A percentile compares a stretch with the other conserved stretches of the same genome.
phyloP scores from a whole-genome alignment of 2,113 vertebrate species.

The Eubucco bourcierii region DNA sequence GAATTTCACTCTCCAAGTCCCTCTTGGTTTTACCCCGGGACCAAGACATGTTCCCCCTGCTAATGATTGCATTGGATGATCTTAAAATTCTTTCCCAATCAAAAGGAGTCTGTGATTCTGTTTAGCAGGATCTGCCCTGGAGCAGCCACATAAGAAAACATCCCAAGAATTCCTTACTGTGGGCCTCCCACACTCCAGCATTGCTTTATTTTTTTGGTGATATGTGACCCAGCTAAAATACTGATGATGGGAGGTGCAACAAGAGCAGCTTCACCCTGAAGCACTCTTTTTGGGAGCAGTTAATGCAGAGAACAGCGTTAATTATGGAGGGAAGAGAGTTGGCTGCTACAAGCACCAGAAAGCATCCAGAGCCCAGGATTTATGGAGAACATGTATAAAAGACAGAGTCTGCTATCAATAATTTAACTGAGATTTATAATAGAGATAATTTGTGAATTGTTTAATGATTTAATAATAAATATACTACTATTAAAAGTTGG shows the following conservation, averaged over 20 bases:
- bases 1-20: background rate
- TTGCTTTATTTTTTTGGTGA: background rate
- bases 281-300: background rate
- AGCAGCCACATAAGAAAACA: background rate
- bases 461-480: slow-evolving; percentile 34
- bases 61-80: background rate
- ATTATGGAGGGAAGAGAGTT: slow-evolving; percentile 7
- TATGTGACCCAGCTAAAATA: background rate
- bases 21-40: background rate
- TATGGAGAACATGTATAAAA: slow-evolving; percentile 2
- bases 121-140: background rate
- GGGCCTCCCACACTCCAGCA: background rate
- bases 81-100: no score
- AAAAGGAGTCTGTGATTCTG: no score
- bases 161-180: background rate
- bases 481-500: background rate
- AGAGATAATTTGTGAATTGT: slow-evolving; percentile 15
- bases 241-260: background rate
- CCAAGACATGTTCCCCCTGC: background rate
- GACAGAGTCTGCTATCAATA: slow-evolving; percentile 23
- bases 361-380: background rate
- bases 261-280: background rate
- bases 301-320: background rate
- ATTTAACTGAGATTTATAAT: slow-evolving; percentile 34
- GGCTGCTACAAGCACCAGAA: background rate